These are phyloP conservation scores for Hylyphantes graminicola DNA, from an alignment of 1,140 invertebrate species.

Conservation along the genomic window DNA sequence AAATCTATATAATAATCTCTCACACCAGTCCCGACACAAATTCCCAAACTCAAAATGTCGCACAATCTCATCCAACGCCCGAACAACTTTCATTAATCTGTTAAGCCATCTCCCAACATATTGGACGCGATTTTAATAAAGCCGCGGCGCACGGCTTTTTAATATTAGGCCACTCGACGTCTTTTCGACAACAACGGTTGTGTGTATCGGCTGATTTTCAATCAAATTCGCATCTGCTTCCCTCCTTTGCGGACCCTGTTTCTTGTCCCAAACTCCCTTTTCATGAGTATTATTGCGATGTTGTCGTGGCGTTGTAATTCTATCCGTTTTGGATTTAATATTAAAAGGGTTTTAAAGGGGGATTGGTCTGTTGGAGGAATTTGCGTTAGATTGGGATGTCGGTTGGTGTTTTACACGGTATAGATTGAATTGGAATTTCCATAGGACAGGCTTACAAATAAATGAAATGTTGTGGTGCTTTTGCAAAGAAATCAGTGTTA, in stretches of 20 bases:
- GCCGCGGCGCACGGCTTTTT: constrained; percentile 14
- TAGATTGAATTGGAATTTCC: too few species aligned
- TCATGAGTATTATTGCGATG: constrained; percentile 23
- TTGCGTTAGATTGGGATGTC: too few species aligned
- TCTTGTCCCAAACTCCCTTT: not conserved
- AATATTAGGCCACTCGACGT: constrained; percentile 32
- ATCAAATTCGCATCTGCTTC: too few species aligned
- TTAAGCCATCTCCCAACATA: not conserved
- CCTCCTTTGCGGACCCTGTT: too few species aligned
- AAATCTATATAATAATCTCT: too few species aligned
- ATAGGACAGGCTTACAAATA: too few species aligned
- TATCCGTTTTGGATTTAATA: constrained; percentile 20
- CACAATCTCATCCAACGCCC: not conserved
- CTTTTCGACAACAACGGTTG: constrained; percentile 9
- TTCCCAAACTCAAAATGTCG: too few species aligned
- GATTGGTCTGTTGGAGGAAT: too few species aligned
- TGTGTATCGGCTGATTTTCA: not conserved
- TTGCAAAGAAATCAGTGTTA: too few species aligned
- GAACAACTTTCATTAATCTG: constrained; percentile 10
- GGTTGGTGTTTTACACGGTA: too few species aligned
- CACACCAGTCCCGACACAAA: too few species aligned
- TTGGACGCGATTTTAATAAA: constrained; percentile 33
- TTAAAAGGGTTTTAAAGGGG: constrained; percentile 1
- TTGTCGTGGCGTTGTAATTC: constrained; percentile 13
- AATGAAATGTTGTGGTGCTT: too few species aligned